Evolutionary conservation across 1,140 invertebrate species (phyloP).

Genomic region (Aphis gossypii): DNA sequence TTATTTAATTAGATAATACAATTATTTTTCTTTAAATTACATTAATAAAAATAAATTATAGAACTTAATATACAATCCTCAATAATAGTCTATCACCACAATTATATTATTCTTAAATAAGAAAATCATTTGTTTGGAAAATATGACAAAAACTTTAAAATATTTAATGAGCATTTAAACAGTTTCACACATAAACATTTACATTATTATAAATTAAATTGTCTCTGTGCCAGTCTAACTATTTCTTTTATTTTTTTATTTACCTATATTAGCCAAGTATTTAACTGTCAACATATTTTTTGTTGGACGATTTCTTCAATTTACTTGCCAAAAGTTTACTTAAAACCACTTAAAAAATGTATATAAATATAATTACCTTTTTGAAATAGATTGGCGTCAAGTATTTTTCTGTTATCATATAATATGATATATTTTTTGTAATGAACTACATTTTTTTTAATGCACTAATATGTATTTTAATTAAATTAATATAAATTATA

Average conservation of each 20-base stretch:
- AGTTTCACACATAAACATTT: not conserved
- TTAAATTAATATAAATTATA: not conserved
- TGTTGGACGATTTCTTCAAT: not conserved
- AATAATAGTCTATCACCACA: not conserved
- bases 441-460: not conserved
- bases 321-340: constrained; percentile 6
- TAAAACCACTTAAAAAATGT: not conserved
- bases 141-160: not conserved
- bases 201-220: constrained; percentile 26
- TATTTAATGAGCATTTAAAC: not conserved
- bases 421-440: too few species aligned
- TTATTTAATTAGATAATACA: not conserved
- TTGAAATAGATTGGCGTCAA: not conserved
- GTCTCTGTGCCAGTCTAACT: not conserved
- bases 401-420: not conserved
- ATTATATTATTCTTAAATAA: not conserved
- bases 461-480: not conserved
- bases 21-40: not conserved
- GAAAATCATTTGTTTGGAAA: not conserved
- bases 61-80: not conserved
- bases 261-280: not conserved
- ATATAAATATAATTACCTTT: not conserved
- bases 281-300: constrained; percentile 21
- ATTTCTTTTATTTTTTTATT: not conserved
- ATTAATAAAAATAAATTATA: too few species aligned